A percentile compares a stretch with the other conserved stretches of the same genome.
Evolutionary conservation across 2,113 vertebrate genomes (phyloP).

Genomic region (Fulmarus glacialis): DNA sequence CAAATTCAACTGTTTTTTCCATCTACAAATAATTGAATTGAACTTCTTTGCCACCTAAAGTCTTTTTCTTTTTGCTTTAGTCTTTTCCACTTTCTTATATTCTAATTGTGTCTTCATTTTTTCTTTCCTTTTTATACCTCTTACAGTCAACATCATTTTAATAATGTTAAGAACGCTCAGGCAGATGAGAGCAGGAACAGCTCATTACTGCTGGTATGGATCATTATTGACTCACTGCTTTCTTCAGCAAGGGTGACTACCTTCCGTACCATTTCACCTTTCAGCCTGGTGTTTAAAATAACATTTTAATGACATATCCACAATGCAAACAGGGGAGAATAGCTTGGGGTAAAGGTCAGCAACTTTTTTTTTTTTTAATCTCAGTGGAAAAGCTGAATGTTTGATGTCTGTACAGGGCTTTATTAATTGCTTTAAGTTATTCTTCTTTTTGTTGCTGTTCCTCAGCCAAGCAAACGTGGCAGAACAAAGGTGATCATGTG

Average conservation of each 20-base stretch:
- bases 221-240: neutral
- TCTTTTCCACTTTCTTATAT: neutral
- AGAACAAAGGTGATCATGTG: neutral
- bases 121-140: neutral
- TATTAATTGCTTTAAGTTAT: neutral
- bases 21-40: neutral
- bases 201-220: slow-evolving; percentile 20
- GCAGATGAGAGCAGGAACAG: neutral
- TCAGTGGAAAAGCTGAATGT: neutral
- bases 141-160: slow-evolving; percentile 27
- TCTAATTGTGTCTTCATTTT: neutral
- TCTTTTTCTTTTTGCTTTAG: neutral
- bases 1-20: neutral
- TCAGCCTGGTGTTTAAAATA: neutral
- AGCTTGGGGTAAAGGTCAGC: neutral
- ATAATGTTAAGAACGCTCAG: neutral
- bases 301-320: neutral
- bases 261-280: neutral
- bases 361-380: neutral
- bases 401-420: neutral
- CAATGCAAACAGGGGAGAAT: neutral
- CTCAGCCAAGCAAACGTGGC: neutral
- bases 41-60: neutral
- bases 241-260: neutral
- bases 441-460: neutral